These are phyloP conservation scores for Sericinus montela DNA, from an alignment of 2,888 invertebrate genomes.

Conservation along the genomic window DNA sequence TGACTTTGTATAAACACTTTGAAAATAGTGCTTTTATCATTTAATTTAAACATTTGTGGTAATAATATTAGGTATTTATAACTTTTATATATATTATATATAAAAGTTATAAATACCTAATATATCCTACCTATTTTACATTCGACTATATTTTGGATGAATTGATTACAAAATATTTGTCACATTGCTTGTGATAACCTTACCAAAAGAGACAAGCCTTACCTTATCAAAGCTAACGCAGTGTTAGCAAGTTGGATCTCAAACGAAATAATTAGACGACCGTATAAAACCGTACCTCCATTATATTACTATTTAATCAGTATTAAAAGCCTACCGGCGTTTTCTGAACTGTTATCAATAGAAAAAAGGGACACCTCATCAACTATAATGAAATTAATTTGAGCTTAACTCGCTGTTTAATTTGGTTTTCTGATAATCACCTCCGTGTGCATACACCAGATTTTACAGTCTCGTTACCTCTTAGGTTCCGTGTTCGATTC, in stretches of 20 bases:
- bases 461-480: no score
- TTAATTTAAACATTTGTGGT: no score
- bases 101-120: no score
- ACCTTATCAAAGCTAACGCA: slow-evolving; percentile 41
- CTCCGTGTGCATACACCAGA: no score
- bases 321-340: slow-evolving; percentile 69
- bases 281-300: slow-evolving; percentile 56
- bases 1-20: no score
- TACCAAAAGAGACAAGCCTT: no score
- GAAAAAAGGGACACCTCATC: slow-evolving; percentile 31
- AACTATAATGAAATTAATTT: slow-evolving; percentile 60
- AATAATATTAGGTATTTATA: no score
- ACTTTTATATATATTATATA: no score
- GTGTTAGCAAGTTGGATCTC: slow-evolving; percentile 46
- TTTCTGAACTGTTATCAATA: slow-evolving; percentile 24
- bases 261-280: slow-evolving; percentile 55
- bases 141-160: slow-evolving; percentile 78
- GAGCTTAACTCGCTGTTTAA: slow-evolving; percentile 77
- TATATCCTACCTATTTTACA: no score
- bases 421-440: no score
- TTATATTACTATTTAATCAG: slow-evolving; percentile 65
- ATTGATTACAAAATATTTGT: slow-evolving; percentile 77
- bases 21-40: no score
- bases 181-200: slow-evolving; percentile 51
- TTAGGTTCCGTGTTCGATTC: no score